Percentiles rank a stretch among this genome's conserved stretches.
Evolutionary conservation across 1,140 invertebrate species (phyloP).

Genomic region (Platyura marginata): DNA sequence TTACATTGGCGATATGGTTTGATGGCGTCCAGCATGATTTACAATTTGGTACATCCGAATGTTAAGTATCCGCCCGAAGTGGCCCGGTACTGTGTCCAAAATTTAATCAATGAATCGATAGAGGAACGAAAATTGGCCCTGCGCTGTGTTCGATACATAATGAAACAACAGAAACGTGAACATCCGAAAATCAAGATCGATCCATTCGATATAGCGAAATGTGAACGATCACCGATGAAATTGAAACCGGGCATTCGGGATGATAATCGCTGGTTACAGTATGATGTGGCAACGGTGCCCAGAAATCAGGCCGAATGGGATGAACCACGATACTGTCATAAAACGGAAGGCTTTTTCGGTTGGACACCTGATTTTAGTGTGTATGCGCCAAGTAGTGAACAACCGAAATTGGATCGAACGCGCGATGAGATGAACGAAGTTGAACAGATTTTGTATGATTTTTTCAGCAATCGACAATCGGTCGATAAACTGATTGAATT

Average conservation of each 20-base stretch:
- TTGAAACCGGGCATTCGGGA: constrained; percentile 28
- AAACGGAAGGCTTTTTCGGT: constrained; percentile 56
- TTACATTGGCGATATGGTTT: constrained; percentile 66
- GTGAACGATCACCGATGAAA: constrained; percentile 8
- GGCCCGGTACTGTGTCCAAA: constrained; percentile 44
- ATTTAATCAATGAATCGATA: constrained; percentile 58
- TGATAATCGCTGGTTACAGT: constrained; percentile 60
- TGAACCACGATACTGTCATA: constrained; percentile 42
- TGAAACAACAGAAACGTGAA: constrained; percentile 58
- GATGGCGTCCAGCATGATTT: constrained; percentile 53
- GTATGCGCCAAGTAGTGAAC: constrained; percentile 40
- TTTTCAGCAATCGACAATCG: constrained; percentile 49
- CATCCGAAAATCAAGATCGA: constrained; percentile 40
- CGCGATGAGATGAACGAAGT: constrained; percentile 30
- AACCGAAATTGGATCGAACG: constrained; percentile 32
- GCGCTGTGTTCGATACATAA: constrained; percentile 37
- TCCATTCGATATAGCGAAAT: constrained; percentile 22
- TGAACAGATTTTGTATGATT: constrained; percentile 45
- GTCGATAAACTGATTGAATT: constrained; percentile 54
- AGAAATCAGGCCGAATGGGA: constrained; percentile 56
- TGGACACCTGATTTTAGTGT: constrained; percentile 36
- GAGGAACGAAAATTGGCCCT: constrained; percentile 52
- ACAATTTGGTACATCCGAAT: constrained; percentile 49
- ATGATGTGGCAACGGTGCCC: constrained; percentile 37
- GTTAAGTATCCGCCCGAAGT: constrained; percentile 37